These are phyloP conservation scores for Eonycteris spelaea DNA, from an alignment of 2,113 vertebrate species.

Conservation along the genomic window DNA sequence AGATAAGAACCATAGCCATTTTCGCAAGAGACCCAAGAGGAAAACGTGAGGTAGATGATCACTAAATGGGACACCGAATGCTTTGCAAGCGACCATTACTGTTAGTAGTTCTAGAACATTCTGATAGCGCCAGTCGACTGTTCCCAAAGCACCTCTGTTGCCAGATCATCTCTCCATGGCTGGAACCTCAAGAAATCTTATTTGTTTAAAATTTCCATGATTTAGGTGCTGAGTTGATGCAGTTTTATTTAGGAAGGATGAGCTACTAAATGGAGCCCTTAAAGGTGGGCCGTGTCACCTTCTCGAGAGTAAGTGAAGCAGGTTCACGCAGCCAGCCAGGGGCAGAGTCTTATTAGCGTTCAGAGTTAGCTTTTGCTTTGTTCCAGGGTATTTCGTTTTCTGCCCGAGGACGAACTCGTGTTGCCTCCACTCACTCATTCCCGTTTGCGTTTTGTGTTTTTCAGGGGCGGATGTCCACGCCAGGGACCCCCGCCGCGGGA, in stretches of 20 bases:
- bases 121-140: too few species aligned
- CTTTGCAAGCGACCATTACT: background rate
- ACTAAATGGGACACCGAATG: rapidly evolving
- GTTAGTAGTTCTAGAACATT: background rate
- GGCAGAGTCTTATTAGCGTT: rapidly evolving
- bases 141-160: background rate
- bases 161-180: background rate
- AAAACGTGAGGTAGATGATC: background rate
- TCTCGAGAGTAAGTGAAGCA: rapidly evolving
- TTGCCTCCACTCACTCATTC: background rate
- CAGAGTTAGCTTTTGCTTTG: rapidly evolving
- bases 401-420: background rate
- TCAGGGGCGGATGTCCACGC: constrained; percentile 90
- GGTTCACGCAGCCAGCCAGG: rapidly evolving
- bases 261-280: background rate
- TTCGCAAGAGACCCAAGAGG: background rate
- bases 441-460: constrained; percentile 43
- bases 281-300: too few species aligned
- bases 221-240: background rate
- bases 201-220: background rate
- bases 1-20: rapidly evolving
- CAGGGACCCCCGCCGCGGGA: constrained; percentile 87
- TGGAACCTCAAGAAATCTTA: background rate
- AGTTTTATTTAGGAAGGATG: background rate
- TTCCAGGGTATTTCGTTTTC: background rate